Percentiles rank a stretch among this genome's conserved stretches.
phyloP scores from a whole-genome alignment of 2,113 vertebrate species.

The Asarcornis scutulata region DNA sequence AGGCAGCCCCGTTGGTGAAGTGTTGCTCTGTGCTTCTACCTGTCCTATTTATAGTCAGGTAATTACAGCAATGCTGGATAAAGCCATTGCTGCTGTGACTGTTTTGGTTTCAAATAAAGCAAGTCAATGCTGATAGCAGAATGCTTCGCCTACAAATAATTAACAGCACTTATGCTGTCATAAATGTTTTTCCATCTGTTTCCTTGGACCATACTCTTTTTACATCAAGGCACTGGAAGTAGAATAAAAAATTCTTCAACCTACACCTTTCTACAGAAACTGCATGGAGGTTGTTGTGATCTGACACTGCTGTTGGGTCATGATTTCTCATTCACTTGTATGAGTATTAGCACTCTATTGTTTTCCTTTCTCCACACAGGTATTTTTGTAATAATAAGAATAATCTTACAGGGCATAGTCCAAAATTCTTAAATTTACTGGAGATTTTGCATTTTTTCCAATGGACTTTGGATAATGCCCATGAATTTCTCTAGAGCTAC shows the following conservation, averaged over 20 bases:
- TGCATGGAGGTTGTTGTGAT: background rate
- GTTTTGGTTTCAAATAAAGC: conserved; percentile 48
- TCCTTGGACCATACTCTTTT: conserved; percentile 5
- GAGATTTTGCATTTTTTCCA: background rate
- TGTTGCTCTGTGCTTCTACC: background rate
- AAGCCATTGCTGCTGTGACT: conserved; percentile 56
- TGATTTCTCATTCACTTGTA: background rate
- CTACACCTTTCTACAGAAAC: background rate
- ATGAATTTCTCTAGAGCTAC: background rate
- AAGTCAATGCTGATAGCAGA: conserved; percentile 47
- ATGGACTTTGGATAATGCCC: background rate
- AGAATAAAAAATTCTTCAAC: background rate
- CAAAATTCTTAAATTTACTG: background rate
- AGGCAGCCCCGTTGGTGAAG: background rate
- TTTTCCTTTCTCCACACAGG: background rate
- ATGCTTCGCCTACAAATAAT: conserved; percentile 65
- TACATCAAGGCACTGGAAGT: background rate
- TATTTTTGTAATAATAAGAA: background rate
- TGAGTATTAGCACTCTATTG: background rate
- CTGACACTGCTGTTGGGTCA: background rate
- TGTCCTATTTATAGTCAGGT: conserved; percentile 63
- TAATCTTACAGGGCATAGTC: fast-evolving
- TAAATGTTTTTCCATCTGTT: conserved; percentile 32
- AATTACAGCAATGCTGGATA: conserved; percentile 57
- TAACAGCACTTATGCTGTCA: conserved; percentile 49